A percentile compares a stretch with the other conserved stretches of the same genome.
These are phyloP conservation scores for Columbina picui DNA, from an alignment of 2,113 vertebrate genomes.

Conservation along the genomic window DNA sequence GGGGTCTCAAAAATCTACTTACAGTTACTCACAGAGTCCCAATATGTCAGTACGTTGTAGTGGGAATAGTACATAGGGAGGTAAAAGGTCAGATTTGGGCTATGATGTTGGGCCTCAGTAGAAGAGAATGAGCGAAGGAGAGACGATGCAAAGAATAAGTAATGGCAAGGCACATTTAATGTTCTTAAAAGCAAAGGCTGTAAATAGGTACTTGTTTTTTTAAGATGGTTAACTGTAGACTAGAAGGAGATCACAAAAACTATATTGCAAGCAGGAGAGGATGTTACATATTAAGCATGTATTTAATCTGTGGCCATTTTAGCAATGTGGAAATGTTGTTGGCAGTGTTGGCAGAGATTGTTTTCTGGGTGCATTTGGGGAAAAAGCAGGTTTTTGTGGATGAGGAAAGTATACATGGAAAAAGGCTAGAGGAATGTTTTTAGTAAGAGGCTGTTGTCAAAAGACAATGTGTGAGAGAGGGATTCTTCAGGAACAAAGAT, in stretches of 20 bases:
- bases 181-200: neutral
- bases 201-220: neutral
- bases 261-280: fast-evolving
- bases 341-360: neutral
- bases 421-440: neutral
- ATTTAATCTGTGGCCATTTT: neutral
- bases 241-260: neutral
- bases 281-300: neutral
- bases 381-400: neutral
- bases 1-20: neutral
- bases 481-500: neutral
- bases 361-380: neutral
- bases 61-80: neutral
- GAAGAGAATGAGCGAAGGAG: neutral
- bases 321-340: neutral
- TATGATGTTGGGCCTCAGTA: neutral
- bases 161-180: neutral
- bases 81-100: neutral
- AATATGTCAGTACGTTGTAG: neutral
- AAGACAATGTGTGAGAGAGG: neutral
- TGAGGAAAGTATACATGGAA: neutral
- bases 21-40: neutral
- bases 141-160: neutral
- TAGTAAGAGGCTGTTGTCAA: neutral
- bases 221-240: neutral